Evolutionary conservation across 1,140 invertebrate species (phyloP).

Genomic region (Hestina assimilis): DNA sequence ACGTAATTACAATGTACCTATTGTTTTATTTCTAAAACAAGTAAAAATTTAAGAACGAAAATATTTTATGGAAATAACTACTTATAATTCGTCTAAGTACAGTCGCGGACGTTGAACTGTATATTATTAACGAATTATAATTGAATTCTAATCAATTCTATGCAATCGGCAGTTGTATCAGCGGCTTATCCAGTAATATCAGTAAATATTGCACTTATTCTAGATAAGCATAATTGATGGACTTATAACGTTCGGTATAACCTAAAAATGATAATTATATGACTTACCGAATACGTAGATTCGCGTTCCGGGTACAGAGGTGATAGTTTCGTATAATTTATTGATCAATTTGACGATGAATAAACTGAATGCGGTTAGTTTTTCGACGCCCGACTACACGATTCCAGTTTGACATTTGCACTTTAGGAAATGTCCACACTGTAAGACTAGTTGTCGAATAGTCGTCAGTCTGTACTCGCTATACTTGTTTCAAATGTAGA

Average conservation of each 20-base stretch:
- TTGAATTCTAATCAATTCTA: background rate
- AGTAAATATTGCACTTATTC: background rate
- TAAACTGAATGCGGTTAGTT: background rate
- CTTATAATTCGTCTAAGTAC: background rate
- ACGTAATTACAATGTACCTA: background rate
- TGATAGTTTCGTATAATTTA: background rate
- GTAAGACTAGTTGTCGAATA: background rate
- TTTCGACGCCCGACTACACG: background rate
- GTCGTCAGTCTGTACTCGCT: too few species aligned
- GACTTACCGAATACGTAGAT: background rate
- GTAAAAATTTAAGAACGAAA: too few species aligned
- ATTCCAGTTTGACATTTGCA: conserved; percentile 10
- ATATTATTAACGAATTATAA: background rate
- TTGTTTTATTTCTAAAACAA: background rate
- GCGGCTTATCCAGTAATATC: background rate
- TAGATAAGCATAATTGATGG: background rate
- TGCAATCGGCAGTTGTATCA: background rate
- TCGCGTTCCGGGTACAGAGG: background rate
- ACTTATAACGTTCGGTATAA: background rate
- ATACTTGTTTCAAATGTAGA: too few species aligned
- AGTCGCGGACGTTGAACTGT: background rate
- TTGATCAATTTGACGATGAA: background rate
- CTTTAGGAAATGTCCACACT: background rate
- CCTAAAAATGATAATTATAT: background rate
- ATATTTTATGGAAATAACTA: background rate